Percentiles rank a stretch among this genome's conserved stretches.
phyloP scores from a whole-genome alignment of 1,140 invertebrate genomes.

The Pogonus chalceus region DNA sequence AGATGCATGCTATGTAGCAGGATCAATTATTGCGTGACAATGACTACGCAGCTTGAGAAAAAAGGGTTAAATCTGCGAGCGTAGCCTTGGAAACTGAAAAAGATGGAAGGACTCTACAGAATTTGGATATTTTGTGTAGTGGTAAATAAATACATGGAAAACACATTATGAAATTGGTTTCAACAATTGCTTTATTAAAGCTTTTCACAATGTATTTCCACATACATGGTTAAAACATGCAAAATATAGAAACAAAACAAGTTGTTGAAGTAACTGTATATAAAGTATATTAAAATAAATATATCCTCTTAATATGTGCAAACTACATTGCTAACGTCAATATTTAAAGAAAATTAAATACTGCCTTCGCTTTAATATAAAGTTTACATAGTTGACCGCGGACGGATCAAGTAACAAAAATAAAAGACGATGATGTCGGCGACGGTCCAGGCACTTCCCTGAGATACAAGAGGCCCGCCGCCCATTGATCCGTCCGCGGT shows the following conservation, averaged over 20 bases:
- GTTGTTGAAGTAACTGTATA: conserved; percentile 7
- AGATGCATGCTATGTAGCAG: too few species aligned
- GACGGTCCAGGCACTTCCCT: conserved; percentile 4
- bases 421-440: neutral
- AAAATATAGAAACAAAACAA: conserved; percentile 16
- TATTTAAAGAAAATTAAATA: conserved; percentile 6
- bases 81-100: too few species aligned
- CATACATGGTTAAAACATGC: conserved; percentile 34
- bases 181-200: conserved; percentile 52
- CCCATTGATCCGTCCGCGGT: neutral
- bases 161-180: conserved; percentile 50
- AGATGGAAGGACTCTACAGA: neutral
- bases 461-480: neutral
- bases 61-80: too few species aligned
- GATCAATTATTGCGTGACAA: too few species aligned
- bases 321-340: conserved; percentile 5
- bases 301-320: conserved; percentile 3
- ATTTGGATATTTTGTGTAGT: conserved; percentile 7
- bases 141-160: conserved; percentile 40
- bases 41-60: too few species aligned
- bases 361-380: conserved; percentile 11
- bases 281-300: conserved; percentile 8
- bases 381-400: neutral
- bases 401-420: conserved; percentile 1
- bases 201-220: conserved; percentile 53